Conservation (phyloP, 2,797 vertebrate genomes). For the Synanceia verrucosa region DNA sequence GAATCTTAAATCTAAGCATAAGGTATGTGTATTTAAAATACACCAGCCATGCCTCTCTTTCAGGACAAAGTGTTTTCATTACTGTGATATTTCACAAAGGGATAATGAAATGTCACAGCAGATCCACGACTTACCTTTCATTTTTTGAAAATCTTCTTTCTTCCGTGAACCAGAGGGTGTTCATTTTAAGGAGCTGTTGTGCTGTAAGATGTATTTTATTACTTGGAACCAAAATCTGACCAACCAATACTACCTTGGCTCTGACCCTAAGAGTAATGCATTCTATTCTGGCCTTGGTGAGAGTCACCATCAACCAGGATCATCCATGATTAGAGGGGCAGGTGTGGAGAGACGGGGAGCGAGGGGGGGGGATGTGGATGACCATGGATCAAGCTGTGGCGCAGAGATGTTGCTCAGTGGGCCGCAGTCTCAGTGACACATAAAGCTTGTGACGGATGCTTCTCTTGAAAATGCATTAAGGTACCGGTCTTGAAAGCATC, state of each 20-base stretch:
- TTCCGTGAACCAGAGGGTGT: constrained; percentile 20
- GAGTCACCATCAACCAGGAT: constrained; percentile 56
- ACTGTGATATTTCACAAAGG: constrained; percentile 40
- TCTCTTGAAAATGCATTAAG: constrained; percentile 68
- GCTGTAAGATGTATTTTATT: constrained; percentile 23
- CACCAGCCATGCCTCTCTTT: constrained; percentile 13
- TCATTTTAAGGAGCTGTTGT: constrained; percentile 15
- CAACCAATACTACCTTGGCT: constrained; percentile 7
- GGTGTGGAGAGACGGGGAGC: constrained; percentile 6
- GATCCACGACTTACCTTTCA: constrained; percentile 20
- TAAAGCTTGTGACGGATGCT: constrained; percentile 71
- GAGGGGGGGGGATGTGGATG: not conserved
- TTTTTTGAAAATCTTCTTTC: constrained; percentile 19
- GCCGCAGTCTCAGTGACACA: constrained; percentile 55
- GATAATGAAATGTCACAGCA: constrained; percentile 40
- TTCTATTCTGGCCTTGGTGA: constrained; percentile 53
- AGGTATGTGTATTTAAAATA: constrained; percentile 35
- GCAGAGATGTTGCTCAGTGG: constrained; percentile 68
- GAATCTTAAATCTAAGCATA: constrained; percentile 44
- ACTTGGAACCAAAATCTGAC: constrained; percentile 28
- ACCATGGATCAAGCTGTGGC: constrained; percentile 62
- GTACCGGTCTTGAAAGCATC: constrained; percentile 26
- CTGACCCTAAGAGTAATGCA: constrained; percentile 43
- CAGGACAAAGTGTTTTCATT: constrained; percentile 21
- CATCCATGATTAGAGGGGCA: constrained; percentile 49